A percentile compares a stretch with the other conserved stretches of the same genome.
Evolutionary conservation across 1,140 invertebrate genomes (phyloP).

Genomic region (Eueides isabella): DNA sequence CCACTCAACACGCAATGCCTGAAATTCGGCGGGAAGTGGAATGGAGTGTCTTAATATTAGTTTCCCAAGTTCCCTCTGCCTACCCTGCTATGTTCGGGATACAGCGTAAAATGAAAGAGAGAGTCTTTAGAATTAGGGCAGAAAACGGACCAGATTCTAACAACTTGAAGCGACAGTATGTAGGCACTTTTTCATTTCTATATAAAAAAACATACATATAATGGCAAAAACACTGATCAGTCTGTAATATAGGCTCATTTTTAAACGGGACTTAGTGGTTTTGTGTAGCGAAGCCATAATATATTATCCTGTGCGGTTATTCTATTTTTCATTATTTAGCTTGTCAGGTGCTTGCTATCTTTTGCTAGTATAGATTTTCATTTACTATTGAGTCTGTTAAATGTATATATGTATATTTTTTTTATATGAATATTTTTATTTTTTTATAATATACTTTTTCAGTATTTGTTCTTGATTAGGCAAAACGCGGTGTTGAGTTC

Average conservation of each 20-base stretch:
- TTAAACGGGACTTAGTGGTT: conserved; percentile 1
- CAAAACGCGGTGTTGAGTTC: no score
- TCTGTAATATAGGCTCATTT: conserved; percentile 3
- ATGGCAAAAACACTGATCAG: background rate
- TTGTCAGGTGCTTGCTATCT: background rate
- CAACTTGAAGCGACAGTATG: no score
- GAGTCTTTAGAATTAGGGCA: no score
- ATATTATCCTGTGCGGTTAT: conserved; percentile 1
- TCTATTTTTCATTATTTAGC: conserved; percentile 10
- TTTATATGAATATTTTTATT: background rate
- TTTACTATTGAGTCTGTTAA: background rate
- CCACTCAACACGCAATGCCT: no score
- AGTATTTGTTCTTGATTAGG: no score
- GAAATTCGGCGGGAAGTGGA: no score
- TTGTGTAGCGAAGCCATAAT: background rate
- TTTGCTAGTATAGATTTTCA: background rate
- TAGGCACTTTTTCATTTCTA: no score
- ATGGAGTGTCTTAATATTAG: no score
- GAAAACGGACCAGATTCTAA: no score
- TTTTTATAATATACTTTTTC: background rate
- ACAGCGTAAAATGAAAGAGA: no score
- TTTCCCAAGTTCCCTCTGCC: no score
- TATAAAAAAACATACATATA: background rate
- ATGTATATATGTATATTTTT: background rate
- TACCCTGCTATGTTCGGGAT: no score